Percentiles rank a stretch among this genome's conserved stretches.
Evolutionary conservation across 2,888 invertebrate genomes (phyloP).

Genomic region (Digitonthophagus gazella): DNA sequence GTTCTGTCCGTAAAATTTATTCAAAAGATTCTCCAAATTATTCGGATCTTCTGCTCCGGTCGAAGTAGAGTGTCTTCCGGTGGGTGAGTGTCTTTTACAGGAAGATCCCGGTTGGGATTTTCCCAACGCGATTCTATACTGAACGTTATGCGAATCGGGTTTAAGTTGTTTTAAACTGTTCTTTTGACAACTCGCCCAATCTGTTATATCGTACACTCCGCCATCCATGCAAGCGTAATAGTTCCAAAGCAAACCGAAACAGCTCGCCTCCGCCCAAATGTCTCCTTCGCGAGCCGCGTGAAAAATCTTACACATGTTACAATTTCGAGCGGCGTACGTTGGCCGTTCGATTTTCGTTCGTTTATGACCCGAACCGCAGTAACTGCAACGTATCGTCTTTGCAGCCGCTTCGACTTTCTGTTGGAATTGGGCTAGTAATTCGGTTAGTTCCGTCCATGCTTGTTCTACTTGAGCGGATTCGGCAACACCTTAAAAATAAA

Average conservation of each 20-base stretch:
- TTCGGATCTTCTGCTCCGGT: slow-evolving; percentile 65
- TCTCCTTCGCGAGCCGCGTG: slow-evolving; percentile 94
- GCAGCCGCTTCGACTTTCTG: slow-evolving; percentile 94
- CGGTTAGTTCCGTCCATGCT: slow-evolving; percentile 82
- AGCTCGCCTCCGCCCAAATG: slow-evolving; percentile 89
- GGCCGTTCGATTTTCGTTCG: slow-evolving; percentile 82
- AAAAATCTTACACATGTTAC: slow-evolving; percentile 83
- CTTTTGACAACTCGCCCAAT: slow-evolving; percentile 95
- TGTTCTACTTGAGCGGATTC: slow-evolving; percentile 81
- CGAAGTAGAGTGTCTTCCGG: slow-evolving; percentile 33
- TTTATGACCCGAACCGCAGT: slow-evolving; percentile 88
- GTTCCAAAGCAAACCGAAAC: slow-evolving; percentile 88
- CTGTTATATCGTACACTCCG: slow-evolving; percentile 92
- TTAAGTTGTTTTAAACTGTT: slow-evolving; percentile 75
- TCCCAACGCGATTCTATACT: slow-evolving; percentile 80
- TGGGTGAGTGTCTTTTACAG: slow-evolving; percentile 30
- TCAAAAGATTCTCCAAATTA: slow-evolving; percentile 79
- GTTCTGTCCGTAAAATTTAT: slow-evolving; percentile 72
- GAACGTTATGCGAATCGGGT: slow-evolving; percentile 89
- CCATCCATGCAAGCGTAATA: slow-evolving; percentile 97
- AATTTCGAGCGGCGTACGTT: slow-evolving; percentile 88
- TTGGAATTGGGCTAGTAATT: slow-evolving; percentile 82
- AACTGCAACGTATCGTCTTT: slow-evolving; percentile 92
- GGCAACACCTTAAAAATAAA: slow-evolving; percentile 51
- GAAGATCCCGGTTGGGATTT: slow-evolving; percentile 56